These are phyloP conservation scores for Tiliacea citrago DNA, from an alignment of 2,888 invertebrate species.

Conservation along the genomic window DNA sequence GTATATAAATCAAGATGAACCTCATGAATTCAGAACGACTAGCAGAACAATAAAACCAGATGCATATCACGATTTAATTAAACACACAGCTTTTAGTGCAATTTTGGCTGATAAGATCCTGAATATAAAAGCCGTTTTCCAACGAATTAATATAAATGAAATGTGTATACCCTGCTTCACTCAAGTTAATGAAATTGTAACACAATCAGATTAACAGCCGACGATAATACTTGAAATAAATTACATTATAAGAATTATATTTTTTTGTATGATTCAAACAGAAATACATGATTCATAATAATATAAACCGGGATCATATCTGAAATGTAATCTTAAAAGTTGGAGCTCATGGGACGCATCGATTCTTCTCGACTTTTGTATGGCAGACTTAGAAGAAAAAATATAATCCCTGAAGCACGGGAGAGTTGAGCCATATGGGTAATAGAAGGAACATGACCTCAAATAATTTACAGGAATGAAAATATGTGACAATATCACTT, in stretches of 20 bases:
- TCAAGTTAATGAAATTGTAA: constrained; percentile 63
- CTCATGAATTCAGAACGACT: constrained; percentile 32
- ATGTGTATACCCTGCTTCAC: constrained; percentile 54
- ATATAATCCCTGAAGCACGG: constrained; percentile 64
- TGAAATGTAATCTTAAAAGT: constrained; percentile 66
- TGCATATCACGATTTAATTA: constrained; percentile 53
- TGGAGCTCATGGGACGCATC: constrained; percentile 73
- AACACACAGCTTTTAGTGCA: constrained; percentile 46
- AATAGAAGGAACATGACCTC: constrained; percentile 33
- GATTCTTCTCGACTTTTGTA: constrained; percentile 68
- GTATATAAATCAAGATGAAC: constrained; percentile 31
- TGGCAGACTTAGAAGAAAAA: constrained; percentile 66
- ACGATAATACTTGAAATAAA: constrained; percentile 49
- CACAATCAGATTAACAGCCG: constrained; percentile 57
- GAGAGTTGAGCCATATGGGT: constrained; percentile 30
- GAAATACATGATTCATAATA: constrained; percentile 22
- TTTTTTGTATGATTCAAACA: constrained; percentile 25
- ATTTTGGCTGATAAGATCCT: constrained; percentile 54
- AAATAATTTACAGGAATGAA: constrained; percentile 33
- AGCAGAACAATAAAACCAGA: constrained; percentile 38
- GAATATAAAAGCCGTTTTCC: constrained; percentile 56
- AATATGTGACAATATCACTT: constrained; percentile 22
- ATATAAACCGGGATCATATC: constrained; percentile 49
- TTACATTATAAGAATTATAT: constrained; percentile 33
- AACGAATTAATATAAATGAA: constrained; percentile 52